Percentiles rank a stretch among this genome's conserved stretches.
These are phyloP conservation scores for Crax fasciolata DNA, from an alignment of 2,797 vertebrate species.

Conservation along the genomic window DNA sequence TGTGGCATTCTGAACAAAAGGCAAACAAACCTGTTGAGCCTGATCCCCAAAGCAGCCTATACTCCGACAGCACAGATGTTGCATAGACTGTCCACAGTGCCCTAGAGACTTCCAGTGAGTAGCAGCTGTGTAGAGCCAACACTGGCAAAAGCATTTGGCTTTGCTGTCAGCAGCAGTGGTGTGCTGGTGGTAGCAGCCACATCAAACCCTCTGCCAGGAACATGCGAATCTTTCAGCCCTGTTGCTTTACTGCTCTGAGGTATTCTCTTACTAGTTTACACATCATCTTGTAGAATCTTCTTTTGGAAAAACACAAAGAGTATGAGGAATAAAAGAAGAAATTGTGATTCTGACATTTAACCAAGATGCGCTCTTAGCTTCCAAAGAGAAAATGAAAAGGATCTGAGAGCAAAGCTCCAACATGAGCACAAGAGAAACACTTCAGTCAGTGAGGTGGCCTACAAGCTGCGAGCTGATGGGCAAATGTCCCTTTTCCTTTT, in stretches of 20 bases:
- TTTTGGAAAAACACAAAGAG: not conserved
- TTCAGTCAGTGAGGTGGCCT: not conserved
- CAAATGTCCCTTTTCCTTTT: not conserved
- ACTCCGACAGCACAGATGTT: not conserved
- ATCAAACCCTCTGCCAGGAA: not conserved
- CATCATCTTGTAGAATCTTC: not conserved
- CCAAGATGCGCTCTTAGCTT: constrained; percentile 16
- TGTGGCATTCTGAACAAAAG: not conserved
- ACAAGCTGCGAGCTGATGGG: not conserved
- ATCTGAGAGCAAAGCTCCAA: constrained; percentile 34
- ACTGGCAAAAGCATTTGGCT: not conserved
- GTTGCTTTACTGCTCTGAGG: not conserved
- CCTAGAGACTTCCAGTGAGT: not conserved
- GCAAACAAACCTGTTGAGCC: not conserved
- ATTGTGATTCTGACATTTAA: not conserved
- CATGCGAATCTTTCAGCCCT: not conserved
- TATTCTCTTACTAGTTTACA: not conserved
- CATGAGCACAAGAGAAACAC: not conserved
- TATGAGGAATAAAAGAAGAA: not conserved
- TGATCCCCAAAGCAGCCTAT: not conserved
- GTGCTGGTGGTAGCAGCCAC: not conserved
- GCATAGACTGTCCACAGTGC: not conserved
- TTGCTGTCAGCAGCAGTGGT: not conserved
- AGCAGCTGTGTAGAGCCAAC: not conserved
- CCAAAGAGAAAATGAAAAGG: constrained; percentile 6